Evolutionary conservation across 2,888 invertebrate species (phyloP), one percentile per base, ranked within the genome.

Genomic region (Caenorhabditis sp.): DNA sequence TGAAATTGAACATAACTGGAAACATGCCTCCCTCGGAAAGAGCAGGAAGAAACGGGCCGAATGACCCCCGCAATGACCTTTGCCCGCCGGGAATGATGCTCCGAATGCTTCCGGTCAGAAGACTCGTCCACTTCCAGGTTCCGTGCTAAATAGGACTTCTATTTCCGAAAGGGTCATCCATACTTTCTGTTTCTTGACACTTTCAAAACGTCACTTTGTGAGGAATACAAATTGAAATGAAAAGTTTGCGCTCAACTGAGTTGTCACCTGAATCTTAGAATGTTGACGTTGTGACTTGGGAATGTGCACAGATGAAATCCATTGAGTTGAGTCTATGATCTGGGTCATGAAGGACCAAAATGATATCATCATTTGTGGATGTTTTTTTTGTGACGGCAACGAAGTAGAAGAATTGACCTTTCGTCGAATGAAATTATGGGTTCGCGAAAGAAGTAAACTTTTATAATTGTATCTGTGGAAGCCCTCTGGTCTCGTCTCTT

Each of bases 131-230:
- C 39, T 39, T 35, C 15, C 27, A 39, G 26, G 48, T 27, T 62
- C 52, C 62, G 62, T 62, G 62, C 50, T 27, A 62, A 59, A 62
- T 17, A 37, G 11, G 50, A 50, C 41, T 43, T 52, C 62, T 48
- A 48, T 63, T 48, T 63, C 22, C 35, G 46, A 35, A 58, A 22
- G 17, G 20, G 24, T 39, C 26, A 26, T 56, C 43, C 20, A 4
- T 27, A 27, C 26, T 15, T 55, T 22, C 46, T 24, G n/a, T n/a
- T 24, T 15, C 48, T 22, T 48, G 48, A 48, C 48, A 48, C 17
- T 48, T 2, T 15, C 48, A n/a, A n/a, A n/a, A 65, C 55, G 56
- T 56, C 66, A 56, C 41, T 52, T 27, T 27, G 13, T 35, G 35
- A 2, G 35, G 13, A 3, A 7, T n/a, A 6, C 17, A 62, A 59